phyloP scores from a whole-genome alignment of 2,888 invertebrate species.

The Atherix ibis region DNA sequence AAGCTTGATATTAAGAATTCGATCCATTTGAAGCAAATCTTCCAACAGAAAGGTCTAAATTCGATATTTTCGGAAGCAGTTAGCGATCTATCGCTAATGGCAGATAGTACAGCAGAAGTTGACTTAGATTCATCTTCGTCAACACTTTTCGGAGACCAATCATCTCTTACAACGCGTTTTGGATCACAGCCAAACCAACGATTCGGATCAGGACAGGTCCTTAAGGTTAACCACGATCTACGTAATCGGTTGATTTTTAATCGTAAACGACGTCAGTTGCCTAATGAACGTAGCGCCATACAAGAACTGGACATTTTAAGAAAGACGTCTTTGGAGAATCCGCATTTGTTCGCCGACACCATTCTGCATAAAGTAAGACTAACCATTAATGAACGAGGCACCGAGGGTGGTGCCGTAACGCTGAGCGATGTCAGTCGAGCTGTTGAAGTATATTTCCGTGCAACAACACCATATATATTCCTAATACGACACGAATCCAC shows the following conservation, averaged over 20 bases:
- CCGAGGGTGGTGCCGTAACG: conserved; percentile 49
- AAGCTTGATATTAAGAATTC: conserved; percentile 53
- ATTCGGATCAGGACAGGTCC: no score
- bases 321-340: conserved; percentile 17
- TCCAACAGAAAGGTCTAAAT: conserved; percentile 42
- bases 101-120: conserved; percentile 34
- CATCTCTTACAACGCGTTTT: background rate
- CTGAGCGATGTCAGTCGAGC: conserved; percentile 37
- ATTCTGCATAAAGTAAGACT: conserved; percentile 46
- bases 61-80: conserved; percentile 43
- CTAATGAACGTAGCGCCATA: conserved; percentile 6
- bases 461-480: conserved; percentile 51
- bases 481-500: conserved; percentile 48
- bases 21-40: conserved; percentile 36
- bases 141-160: background rate
- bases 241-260: background rate
- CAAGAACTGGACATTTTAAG: conserved; percentile 13
- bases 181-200: background rate
- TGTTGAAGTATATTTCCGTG: conserved; percentile 33
- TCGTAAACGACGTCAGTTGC: conserved; percentile 8
- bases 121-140: no score
- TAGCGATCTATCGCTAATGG: conserved; percentile 53
- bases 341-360: conserved; percentile 39
- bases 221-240: no score
- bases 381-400: conserved; percentile 45